phyloP scores from a whole-genome alignment of 2,888 invertebrate genomes.

The Lasius platythorax region DNA sequence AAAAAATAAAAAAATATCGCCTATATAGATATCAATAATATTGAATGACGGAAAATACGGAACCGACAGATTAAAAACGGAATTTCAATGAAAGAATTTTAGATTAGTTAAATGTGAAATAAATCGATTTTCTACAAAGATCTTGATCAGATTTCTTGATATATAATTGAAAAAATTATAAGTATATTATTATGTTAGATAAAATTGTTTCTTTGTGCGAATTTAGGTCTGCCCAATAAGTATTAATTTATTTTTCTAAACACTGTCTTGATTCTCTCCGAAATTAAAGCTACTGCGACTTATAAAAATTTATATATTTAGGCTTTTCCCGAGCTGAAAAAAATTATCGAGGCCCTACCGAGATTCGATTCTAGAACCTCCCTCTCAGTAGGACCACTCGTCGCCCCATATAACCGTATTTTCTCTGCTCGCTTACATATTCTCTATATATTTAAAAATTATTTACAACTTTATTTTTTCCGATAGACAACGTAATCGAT shows the following conservation, averaged over 20 bases:
- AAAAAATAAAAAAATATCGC: not conserved
- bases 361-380: too few species aligned
- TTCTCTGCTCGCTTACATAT: constrained; percentile 71
- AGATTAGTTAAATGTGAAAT: not conserved
- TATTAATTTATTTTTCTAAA: too few species aligned
- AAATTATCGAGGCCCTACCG: too few species aligned
- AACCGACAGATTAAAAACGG: not conserved
- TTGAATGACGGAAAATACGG: too few species aligned
- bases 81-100: too few species aligned
- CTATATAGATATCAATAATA: too few species aligned
- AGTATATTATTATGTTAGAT: not conserved
- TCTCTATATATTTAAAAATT: not conserved
- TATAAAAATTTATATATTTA: not conserved
- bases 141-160: not conserved
- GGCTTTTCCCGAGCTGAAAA: too few species aligned
- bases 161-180: not conserved
- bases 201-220: not conserved
- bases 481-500: not conserved
- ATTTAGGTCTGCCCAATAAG: not conserved
- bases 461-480: not conserved
- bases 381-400: too few species aligned
- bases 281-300: not conserved
- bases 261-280: not conserved
- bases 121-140: not conserved
- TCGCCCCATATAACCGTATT: too few species aligned